A percentile compares a stretch with the other conserved stretches of the same genome.
Conservation (phyloP, 1,140 invertebrate species). For the Neoseiulus cucumeris region DNA sequence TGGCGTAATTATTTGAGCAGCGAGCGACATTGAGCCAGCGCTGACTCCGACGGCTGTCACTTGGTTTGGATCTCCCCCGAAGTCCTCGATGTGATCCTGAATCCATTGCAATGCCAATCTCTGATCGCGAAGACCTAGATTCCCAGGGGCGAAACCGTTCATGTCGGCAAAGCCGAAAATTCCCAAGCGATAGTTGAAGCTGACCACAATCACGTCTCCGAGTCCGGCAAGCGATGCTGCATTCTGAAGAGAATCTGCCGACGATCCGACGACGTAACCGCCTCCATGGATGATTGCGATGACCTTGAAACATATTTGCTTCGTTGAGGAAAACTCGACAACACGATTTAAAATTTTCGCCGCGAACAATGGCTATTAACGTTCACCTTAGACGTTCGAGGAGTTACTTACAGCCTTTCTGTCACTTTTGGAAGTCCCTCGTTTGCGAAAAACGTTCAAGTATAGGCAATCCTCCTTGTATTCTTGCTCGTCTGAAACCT, state of each 20-base stretch:
- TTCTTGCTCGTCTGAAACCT: not conserved
- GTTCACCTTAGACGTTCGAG: not conserved
- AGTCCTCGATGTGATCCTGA: conserved; percentile 19
- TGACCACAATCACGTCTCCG: conserved; percentile 44
- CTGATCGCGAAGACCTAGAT: conserved; percentile 21
- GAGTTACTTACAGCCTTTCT: not conserved
- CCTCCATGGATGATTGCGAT: conserved; percentile 61
- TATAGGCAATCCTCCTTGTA: conserved; percentile 75
- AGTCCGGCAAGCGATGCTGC: conserved; percentile 42
- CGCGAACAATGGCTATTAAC: too few relatives aligned
- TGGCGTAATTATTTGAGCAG: conserved; percentile 12
- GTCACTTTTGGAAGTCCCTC: not conserved
- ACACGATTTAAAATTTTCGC: too few relatives aligned
- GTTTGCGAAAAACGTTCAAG: conserved; percentile 51
- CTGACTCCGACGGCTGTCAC: conserved; percentile 36
- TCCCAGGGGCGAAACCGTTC: conserved; percentile 27
- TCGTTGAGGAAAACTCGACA: too few relatives aligned
- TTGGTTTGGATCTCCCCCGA: conserved; percentile 19
- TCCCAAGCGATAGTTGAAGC: conserved; percentile 28
- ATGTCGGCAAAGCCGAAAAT: conserved; percentile 16
- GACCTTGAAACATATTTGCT: conserved; percentile 32
- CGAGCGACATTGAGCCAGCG: conserved; percentile 25
- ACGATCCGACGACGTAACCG: conserved; percentile 40
- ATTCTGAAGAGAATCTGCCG: conserved; percentile 35
- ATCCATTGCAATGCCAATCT: conserved; percentile 20